A percentile compares a stretch with the other conserved stretches of the same genome.
These are phyloP conservation scores for Ophraella communa DNA, from an alignment of 2,888 invertebrate species.

Conservation along the genomic window DNA sequence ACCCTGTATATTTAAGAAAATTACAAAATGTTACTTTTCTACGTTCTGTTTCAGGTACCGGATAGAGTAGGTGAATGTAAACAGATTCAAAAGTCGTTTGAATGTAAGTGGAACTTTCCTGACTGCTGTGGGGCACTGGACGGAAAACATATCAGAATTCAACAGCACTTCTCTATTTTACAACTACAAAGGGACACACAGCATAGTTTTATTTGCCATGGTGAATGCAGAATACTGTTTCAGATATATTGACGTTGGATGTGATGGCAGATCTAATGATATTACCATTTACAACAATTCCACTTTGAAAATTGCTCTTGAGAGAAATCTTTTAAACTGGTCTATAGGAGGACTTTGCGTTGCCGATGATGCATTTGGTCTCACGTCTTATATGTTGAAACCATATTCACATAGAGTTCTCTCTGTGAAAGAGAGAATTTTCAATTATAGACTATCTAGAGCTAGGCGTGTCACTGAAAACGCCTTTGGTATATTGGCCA, in stretches of 20 bases:
- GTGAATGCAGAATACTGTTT: slow-evolving; percentile 47
- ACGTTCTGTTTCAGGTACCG: slow-evolving; percentile 20
- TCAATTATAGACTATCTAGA: slow-evolving; percentile 17
- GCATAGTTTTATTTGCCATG: slow-evolving; percentile 50
- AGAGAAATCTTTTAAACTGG: slow-evolving; percentile 2
- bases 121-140: slow-evolving; percentile 49
- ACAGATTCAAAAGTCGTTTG: slow-evolving; percentile 9
- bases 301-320: slow-evolving; percentile 13
- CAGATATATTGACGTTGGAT: slow-evolving; percentile 11
- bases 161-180: slow-evolving; percentile 17
- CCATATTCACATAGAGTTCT: slow-evolving; percentile 4
- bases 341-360: slow-evolving; percentile 6
- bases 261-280: slow-evolving; percentile 15
- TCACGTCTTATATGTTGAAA: slow-evolving; percentile 13
- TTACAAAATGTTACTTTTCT: too few species aligned
- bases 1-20: not conserved
- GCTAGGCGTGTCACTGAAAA: slow-evolving; percentile 1
- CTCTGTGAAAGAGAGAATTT: slow-evolving; percentile 13
- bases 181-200: too few species aligned
- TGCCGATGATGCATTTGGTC: slow-evolving; percentile 11
- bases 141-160: slow-evolving; percentile 48
- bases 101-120: slow-evolving; percentile 41
- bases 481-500: slow-evolving; percentile 25
- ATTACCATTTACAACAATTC: slow-evolving; percentile 7
- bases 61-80: slow-evolving; percentile 11